Evolutionary conservation across 2,113 vertebrate genomes (phyloP), one percentile per base, ranked within the genome.

Genomic region (Corythornis cristatus): DNA sequence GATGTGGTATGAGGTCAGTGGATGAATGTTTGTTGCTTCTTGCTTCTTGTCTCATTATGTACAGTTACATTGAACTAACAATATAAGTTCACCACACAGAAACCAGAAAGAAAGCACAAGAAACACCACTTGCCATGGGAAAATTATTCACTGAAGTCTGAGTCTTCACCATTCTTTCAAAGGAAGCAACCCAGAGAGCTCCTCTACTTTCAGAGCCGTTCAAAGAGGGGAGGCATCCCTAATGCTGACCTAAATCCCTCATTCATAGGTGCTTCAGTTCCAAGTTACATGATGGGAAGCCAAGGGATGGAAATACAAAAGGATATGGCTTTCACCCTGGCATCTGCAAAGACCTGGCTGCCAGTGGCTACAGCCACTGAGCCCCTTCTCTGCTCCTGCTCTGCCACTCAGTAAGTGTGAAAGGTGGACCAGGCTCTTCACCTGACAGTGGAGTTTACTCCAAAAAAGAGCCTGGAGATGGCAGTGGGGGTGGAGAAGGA

Each of bases 241-340:
- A 20, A 62, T 53, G 50, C 64, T 79, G 65, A n/a, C 46, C 26
- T 26, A 7, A 78, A 61, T n/a, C 53, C 58, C 17, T 77, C 8
- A 0, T 90, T 88, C 0, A 0, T 37, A 58, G 16, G 19, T 86
- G 51, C 60, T 29, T 88, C 71, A 10, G 1, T 89, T 85, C 79
- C 86, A 86, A 73, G 83, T 0, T 2, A 31, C 26, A 11, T 5
- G 45, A 35, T 0, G 4, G 71, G 43, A 91, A 93, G 65, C 31
- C 51, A 42, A 89, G 31, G 37, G 15, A 60, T 12, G 17, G 12
- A 68, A 68, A 53, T 35, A 62, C 11, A 31, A 45, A 80, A 93
- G 45, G 28, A 62, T 40, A 19, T 0, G 4, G 42, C 0, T 0
- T 23, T 70, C 0, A 2, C 13, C 17, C 70, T 40, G 26, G 35